A percentile compares a stretch with the other conserved stretches of the same genome.
These are phyloP conservation scores for Danaus plexippus DNA, from an alignment of 1,140 invertebrate species.

Conservation along the genomic window DNA sequence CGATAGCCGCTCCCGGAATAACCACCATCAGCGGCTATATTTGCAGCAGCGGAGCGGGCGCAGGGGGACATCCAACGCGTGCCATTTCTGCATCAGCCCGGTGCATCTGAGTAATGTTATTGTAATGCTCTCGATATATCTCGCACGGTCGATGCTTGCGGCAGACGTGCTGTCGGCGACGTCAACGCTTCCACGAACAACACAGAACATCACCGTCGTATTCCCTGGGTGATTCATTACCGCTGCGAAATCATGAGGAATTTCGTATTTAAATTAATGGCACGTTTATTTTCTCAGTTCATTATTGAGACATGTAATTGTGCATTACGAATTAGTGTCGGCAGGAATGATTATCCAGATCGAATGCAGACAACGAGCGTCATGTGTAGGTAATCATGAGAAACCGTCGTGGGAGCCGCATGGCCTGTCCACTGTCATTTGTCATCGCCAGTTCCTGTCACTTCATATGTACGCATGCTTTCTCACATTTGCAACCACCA, in stretches of 20 bases:
- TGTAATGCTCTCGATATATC: conserved; percentile 68
- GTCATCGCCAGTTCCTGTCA: conserved; percentile 61
- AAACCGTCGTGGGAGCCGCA: conserved; percentile 48
- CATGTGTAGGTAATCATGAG: conserved; percentile 55
- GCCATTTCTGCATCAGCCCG: conserved; percentile 67
- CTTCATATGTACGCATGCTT: conserved; percentile 51
- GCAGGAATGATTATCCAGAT: conserved; percentile 40
- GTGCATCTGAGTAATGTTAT: conserved; percentile 71
- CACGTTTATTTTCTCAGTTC: conserved; percentile 17
- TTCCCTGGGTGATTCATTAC: conserved; percentile 21
- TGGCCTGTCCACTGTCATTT: conserved; percentile 52
- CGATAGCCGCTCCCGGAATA: conserved; percentile 68
- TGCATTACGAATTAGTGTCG: conserved; percentile 36
- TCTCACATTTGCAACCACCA: conserved; percentile 62
- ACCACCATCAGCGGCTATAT: conserved; percentile 65
- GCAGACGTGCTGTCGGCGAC: conserved; percentile 57
- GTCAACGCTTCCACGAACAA: conserved; percentile 13
- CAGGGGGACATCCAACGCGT: conserved; percentile 48
- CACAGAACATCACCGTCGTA: conserved; percentile 1
- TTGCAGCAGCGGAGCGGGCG: conserved; percentile 54
- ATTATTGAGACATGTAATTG: conserved; percentile 23
- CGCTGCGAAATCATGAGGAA: conserved; percentile 14
- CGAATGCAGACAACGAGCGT: conserved; percentile 31
- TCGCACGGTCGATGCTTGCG: conserved; percentile 37
- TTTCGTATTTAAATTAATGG: conserved; percentile 23